These are phyloP conservation scores for Ctenochaetus hawaiiensis DNA, from an alignment of 2,797 vertebrate genomes.

Conservation along the genomic window DNA sequence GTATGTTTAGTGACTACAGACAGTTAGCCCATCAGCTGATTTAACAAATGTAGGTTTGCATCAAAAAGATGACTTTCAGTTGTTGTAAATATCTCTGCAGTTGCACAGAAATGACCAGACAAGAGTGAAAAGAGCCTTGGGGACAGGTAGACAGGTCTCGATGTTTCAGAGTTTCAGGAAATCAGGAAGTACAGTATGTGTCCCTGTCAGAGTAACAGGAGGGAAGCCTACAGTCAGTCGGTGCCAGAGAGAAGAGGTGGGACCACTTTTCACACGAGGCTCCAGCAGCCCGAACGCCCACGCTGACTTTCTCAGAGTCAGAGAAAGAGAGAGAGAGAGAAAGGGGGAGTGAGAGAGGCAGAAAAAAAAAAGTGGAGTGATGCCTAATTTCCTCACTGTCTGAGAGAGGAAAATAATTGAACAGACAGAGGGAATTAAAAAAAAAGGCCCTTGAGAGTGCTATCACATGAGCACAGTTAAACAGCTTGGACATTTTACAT, in stretches of 20 bases:
- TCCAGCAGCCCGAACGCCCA: constrained; percentile 71
- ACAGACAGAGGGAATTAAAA: constrained; percentile 19
- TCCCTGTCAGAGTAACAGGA: constrained; percentile 42
- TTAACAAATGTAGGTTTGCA: background rate
- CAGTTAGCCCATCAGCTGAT: constrained; percentile 5
- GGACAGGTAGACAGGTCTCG: constrained; percentile 15
- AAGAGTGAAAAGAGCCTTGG: constrained; percentile 11
- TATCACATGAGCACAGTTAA: constrained; percentile 27
- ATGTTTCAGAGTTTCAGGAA: constrained; percentile 32
- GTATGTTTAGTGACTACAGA: background rate
- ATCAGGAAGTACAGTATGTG: constrained; percentile 27
- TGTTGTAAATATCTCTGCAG: background rate
- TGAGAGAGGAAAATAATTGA: constrained; percentile 44
- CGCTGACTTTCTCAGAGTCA: constrained; percentile 72
- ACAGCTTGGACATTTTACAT: constrained; percentile 19
- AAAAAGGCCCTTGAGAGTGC: constrained; percentile 27
- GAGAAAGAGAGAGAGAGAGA: background rate
- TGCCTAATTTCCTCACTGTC: constrained; percentile 56
- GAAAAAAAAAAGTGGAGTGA: constrained; percentile 28
- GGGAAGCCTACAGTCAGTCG: constrained; percentile 42
- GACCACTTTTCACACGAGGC: constrained; percentile 64
- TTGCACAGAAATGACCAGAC: background rate
- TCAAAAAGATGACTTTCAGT: background rate
- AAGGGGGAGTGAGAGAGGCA: constrained; percentile 4
- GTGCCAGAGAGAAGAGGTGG: constrained; percentile 55